Base-by-base conservation (phyloP, 2,888 invertebrate genomes). In the Sphaerophoria taeniata region DNA sequence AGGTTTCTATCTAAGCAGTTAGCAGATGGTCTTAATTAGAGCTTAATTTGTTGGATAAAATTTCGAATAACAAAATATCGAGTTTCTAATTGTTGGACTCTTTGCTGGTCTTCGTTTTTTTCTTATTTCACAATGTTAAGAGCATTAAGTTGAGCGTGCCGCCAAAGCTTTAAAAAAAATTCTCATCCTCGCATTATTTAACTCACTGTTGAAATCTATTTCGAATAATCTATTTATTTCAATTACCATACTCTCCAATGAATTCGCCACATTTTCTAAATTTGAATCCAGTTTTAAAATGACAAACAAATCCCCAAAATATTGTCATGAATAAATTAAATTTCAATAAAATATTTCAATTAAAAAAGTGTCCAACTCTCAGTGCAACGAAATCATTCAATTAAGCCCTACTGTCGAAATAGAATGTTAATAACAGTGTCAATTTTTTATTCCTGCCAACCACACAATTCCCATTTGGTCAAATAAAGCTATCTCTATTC, bases 391-490 rank as follows among this genome's bases (percentile, higher is more conserved):
- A 60, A 60, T 24, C 12, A 43, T 60, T 24, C 12, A 60, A 60
- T 60, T 60, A 60, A 14, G 0, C 24, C 36, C 39, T 12, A 24
- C 1, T 24, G 60, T 39, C 60, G 39, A 11, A 60, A 60, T 60
- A 6, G 39, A 60, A 60, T 60, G 39, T 43, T 5, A 60, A 60
- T 39, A 12, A 60, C 6, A 60, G 43, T 60, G 39, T 60, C 60
- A 60, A 39, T 60, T 43, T 11, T 16, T 43, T 16, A 16, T 58
- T 16, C 24, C n/a, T 58, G 9, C 43, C 11, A 43, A 5, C 58
- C 12, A 58, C 24, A 24, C 24, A 24, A 24, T 39, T 58, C 58
- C 58, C 39, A 39, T 16, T 9, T 9, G 34, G 34, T 9, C 7
- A n/a, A 1, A 36, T 14, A 58, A 58, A 34, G 16, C 36, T 16